Evolutionary conservation across 2,888 invertebrate genomes (phyloP).

Genomic region (Ischnura elegans): DNA sequence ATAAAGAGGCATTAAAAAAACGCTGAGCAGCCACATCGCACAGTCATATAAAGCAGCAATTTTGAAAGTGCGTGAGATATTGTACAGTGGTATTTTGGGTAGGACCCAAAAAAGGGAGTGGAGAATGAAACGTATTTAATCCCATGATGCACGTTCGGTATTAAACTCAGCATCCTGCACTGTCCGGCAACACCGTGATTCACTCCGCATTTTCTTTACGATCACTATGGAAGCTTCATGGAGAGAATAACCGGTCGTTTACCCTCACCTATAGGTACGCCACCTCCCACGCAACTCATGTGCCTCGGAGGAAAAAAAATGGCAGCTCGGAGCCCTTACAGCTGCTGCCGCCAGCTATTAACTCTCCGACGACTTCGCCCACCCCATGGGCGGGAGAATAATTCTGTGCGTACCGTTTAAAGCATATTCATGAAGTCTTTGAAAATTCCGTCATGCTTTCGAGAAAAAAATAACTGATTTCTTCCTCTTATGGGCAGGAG

Average conservation of each 20-base stretch:
- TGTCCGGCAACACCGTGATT: not conserved
- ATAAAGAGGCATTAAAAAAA: slow-evolving; percentile 21
- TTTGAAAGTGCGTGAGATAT: slow-evolving; percentile 35
- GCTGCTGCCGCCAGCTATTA: slow-evolving; percentile 37
- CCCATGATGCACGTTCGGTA: not conserved
- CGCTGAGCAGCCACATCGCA: not conserved
- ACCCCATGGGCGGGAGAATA: not conserved
- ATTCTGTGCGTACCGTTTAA: not conserved
- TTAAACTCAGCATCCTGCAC: not conserved
- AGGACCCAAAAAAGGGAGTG: not conserved
- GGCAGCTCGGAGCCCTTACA: slow-evolving; percentile 25
- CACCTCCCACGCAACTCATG: slow-evolving; percentile 37
- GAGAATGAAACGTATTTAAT: not conserved
- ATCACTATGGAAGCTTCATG: slow-evolving; percentile 20
- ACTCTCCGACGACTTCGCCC: slow-evolving; percentile 36
- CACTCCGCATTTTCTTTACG: slow-evolving; percentile 38
- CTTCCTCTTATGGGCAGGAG: not conserved
- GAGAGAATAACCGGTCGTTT: slow-evolving; percentile 50
- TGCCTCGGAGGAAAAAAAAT: not conserved
- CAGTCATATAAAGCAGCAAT: slow-evolving; percentile 11
- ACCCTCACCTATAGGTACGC: slow-evolving; percentile 5
- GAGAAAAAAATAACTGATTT: not conserved
- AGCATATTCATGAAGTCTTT: slow-evolving; percentile 10
- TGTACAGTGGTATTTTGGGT: not conserved
- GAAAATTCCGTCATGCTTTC: not conserved